Conservation (phyloP, 2,797 vertebrate genomes). For the Setipinna tenuifilis region DNA sequence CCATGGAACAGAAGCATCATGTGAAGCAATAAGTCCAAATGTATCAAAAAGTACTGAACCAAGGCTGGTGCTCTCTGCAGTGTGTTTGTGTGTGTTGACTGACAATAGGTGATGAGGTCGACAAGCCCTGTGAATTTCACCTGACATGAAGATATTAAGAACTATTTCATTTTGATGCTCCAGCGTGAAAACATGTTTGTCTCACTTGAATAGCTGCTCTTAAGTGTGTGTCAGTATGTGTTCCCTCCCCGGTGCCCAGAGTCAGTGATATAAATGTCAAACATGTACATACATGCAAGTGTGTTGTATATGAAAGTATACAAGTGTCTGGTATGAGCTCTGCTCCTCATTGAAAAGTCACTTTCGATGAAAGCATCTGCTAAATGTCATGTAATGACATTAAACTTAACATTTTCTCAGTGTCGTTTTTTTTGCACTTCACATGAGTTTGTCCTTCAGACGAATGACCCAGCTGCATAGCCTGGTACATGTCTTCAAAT, state of each 20-base stretch:
- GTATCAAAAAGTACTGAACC: neutral
- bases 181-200: neutral
- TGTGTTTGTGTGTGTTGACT: constrained; percentile 8
- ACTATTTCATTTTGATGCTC: neutral
- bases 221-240: constrained; percentile 1
- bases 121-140: constrained; percentile 1
- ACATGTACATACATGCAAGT: neutral
- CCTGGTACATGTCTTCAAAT: neutral
- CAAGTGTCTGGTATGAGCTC: too few relatives aligned
- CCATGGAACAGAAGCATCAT: neutral
- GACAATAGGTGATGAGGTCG: neutral
- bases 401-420: too few relatives aligned
- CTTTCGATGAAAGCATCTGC: too few relatives aligned
- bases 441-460: neutral
- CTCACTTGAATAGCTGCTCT: neutral
- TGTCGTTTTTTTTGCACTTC: neutral
- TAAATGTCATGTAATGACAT: too few relatives aligned
- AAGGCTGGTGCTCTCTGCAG: neutral
- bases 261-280: neutral
- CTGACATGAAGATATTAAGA: constrained; percentile 15
- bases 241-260: neutral
- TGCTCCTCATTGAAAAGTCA: too few relatives aligned
- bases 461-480: neutral
- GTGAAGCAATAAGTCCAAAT: neutral
- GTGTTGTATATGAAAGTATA: neutral